Percentiles rank a stretch among this genome's conserved stretches.
Evolutionary conservation across 2,113 vertebrate species (phyloP).

Genomic region (Mola mola): DNA sequence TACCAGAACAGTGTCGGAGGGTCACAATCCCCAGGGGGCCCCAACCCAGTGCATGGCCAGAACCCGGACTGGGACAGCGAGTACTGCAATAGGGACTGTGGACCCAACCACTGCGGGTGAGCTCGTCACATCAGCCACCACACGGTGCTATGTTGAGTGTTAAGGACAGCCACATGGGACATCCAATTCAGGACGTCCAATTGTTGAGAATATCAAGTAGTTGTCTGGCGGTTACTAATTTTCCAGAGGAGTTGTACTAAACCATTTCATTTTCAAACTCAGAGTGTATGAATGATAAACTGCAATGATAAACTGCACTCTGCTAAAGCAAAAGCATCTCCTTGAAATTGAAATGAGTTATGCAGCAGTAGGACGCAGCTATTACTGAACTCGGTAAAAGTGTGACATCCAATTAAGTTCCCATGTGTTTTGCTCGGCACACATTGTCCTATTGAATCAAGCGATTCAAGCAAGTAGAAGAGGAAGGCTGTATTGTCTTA

Average conservation of each 20-base stretch:
- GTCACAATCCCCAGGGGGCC: slow-evolving; percentile 90
- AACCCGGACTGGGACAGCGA: slow-evolving; percentile 93
- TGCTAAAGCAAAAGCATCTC: slow-evolving; percentile 63
- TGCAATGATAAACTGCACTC: slow-evolving; percentile 40
- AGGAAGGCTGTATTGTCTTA: slow-evolving; percentile 46
- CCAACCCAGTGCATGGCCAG: slow-evolving; percentile 86
- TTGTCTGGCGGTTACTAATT: slow-evolving; percentile 62
- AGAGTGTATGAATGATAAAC: slow-evolving; percentile 67
- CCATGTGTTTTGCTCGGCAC: slow-evolving; percentile 54
- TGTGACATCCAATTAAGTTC: slow-evolving; percentile 79
- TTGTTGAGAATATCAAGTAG: slow-evolving; percentile 40
- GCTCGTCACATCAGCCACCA: slow-evolving; percentile 34
- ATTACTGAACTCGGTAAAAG: slow-evolving; percentile 65
- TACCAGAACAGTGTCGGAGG: slow-evolving; percentile 92
- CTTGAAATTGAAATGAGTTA: slow-evolving; percentile 75
- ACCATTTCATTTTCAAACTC: slow-evolving; percentile 63
- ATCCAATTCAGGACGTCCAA: slow-evolving; percentile 17
- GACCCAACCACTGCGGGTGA: slow-evolving; percentile 95
- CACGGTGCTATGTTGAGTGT: not conserved
- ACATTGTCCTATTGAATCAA: slow-evolving; percentile 69
- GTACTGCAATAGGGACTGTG: slow-evolving; percentile 95
- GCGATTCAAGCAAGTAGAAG: slow-evolving; percentile 51
- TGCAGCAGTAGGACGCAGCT: slow-evolving; percentile 67
- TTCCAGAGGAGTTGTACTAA: slow-evolving; percentile 61
- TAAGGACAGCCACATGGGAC: not conserved